Conservation (phyloP, 2,113 vertebrate genomes). For the Proterorhinus semilunaris region DNA sequence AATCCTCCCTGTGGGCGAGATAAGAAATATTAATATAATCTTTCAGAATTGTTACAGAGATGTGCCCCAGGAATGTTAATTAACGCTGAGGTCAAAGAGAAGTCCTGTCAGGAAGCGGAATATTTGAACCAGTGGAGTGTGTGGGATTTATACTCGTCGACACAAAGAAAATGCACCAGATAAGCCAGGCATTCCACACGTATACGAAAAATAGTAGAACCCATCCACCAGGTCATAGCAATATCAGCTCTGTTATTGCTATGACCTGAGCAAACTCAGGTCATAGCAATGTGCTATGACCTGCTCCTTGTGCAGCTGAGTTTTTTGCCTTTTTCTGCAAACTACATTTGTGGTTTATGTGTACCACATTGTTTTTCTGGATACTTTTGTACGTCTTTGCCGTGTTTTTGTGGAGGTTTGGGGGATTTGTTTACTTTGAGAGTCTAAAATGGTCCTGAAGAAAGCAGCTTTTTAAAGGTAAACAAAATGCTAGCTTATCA, state of each 20-base stretch:
- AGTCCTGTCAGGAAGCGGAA: slow-evolving; percentile 8
- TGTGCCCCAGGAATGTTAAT: slow-evolving; percentile 40
- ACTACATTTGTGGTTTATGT: too few relatives aligned
- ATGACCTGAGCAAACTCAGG: too few relatives aligned
- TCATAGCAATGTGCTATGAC: too few relatives aligned
- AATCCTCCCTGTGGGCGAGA: slow-evolving; percentile 40
- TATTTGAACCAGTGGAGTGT: slow-evolving; percentile 15
- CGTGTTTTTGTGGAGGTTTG: too few relatives aligned
- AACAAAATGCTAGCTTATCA: too few relatives aligned
- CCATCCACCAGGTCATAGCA: slow-evolving; percentile 16
- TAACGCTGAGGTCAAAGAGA: slow-evolving; percentile 21
- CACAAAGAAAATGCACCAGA: neutral
- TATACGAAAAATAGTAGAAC: slow-evolving; percentile 15
- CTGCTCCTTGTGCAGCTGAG: too few relatives aligned
- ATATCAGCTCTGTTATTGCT: slow-evolving; percentile 5
- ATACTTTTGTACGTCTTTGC: too few relatives aligned
- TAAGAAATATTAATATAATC: slow-evolving; percentile 40
- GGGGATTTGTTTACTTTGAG: too few relatives aligned
- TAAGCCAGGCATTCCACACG: neutral
- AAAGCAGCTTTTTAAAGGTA: too few relatives aligned
- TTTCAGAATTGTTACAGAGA: slow-evolving; percentile 27
- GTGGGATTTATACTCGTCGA: slow-evolving; percentile 28
- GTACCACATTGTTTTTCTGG: too few relatives aligned
- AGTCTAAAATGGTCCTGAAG: too few relatives aligned
- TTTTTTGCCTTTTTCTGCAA: too few relatives aligned